A percentile compares a stretch with the other conserved stretches of the same genome.
Conservation (phyloP, 2,113 vertebrate species). For the Excalfactoria chinensis region DNA sequence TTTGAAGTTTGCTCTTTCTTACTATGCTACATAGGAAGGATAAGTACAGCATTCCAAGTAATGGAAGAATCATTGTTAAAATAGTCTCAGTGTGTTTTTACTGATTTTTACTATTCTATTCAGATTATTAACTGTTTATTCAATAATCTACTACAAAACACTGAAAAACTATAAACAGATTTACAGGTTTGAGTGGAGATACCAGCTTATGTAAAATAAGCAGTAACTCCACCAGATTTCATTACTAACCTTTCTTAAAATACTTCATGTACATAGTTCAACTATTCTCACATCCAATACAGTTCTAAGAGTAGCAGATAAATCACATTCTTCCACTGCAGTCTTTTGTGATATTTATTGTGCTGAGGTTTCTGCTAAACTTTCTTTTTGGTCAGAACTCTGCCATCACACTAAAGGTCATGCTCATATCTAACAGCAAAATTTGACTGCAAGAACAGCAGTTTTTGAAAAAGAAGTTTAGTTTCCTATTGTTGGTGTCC, state of each 20-base stretch:
- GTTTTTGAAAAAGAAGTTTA: background rate
- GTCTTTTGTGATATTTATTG: background rate
- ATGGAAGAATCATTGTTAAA: background rate
- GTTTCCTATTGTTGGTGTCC: background rate
- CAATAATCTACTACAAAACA: background rate
- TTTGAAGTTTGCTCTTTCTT: background rate
- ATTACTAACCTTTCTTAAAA: background rate
- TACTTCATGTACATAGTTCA: background rate
- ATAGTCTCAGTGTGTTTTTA: background rate
- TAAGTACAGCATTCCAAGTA: background rate
- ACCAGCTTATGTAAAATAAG: background rate
- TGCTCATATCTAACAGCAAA: constrained; percentile 2
- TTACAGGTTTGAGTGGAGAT: background rate
- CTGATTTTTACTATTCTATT: background rate
- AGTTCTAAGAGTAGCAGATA: background rate
- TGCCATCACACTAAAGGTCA: background rate
- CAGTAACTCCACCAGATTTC: background rate
- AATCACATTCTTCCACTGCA: background rate
- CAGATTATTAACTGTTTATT: background rate
- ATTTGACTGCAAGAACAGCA: background rate
- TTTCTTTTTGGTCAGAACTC: background rate
- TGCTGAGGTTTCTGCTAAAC: background rate
- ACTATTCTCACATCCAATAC: background rate
- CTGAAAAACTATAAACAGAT: background rate
- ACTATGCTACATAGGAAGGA: background rate